Conservation (phyloP, 2,888 invertebrate genomes). For the Mactromeris polynyma region DNA sequence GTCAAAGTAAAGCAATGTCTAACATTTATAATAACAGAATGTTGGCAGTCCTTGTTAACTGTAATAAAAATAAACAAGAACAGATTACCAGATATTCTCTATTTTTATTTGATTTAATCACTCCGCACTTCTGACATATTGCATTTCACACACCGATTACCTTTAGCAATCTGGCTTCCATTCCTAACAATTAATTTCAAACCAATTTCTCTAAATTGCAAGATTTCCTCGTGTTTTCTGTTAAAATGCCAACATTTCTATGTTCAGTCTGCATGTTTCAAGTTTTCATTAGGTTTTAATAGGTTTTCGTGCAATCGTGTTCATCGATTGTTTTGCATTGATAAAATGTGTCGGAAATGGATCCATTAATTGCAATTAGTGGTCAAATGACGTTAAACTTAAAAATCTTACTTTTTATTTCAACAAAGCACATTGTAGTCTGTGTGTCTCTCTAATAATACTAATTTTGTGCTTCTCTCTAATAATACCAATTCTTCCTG, state of each 20-base stretch:
- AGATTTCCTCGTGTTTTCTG: not conserved
- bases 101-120: not conserved
- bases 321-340: not conserved
- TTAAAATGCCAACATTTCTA: not conserved
- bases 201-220: not conserved
- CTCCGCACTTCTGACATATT: not conserved
- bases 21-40: not conserved
- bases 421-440: too few relatives aligned
- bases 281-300: not conserved
- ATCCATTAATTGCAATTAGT: not conserved
- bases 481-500: too few relatives aligned
- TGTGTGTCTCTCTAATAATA: too few relatives aligned
- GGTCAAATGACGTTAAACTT: too few relatives aligned
- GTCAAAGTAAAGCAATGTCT: not conserved
- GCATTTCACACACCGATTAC: not conserved
- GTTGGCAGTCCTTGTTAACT: not conserved
- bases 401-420: too few relatives aligned
- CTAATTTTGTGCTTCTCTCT: too few relatives aligned
- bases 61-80: not conserved
- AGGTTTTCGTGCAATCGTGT: not conserved
- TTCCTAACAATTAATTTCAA: not conserved
- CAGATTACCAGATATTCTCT: not conserved
- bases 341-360: not conserved
- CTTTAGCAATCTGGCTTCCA: not conserved
- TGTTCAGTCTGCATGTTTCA: not conserved